Percentiles rank a stretch among this genome's conserved stretches.
Evolutionary conservation across 2,888 invertebrate genomes (phyloP).

Genomic region (Callimorpha dominula): DNA sequence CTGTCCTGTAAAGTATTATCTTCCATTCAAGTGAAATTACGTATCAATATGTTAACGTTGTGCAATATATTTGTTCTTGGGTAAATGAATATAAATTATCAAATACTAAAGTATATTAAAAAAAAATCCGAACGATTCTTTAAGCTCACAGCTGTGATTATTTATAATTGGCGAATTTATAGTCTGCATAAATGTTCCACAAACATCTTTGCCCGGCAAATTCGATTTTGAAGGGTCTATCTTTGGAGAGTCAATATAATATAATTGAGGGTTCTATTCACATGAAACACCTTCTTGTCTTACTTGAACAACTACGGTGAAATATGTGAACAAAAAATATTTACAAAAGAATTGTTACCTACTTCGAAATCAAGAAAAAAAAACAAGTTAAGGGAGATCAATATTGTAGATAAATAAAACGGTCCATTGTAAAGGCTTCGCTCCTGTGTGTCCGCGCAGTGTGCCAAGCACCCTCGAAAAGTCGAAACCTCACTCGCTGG

Average conservation of each 20-base stretch:
- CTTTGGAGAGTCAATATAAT: slow-evolving; percentile 61
- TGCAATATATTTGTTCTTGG: too few relatives aligned
- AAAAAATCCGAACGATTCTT: neutral
- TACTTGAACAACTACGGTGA: slow-evolving; percentile 69
- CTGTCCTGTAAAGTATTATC: too few relatives aligned
- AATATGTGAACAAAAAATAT: slow-evolving; percentile 80
- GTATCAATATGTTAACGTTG: too few relatives aligned
- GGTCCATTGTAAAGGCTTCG: slow-evolving; percentile 71
- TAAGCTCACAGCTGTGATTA: slow-evolving; percentile 27
- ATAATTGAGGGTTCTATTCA: slow-evolving; percentile 75
- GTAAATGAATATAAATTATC: neutral
- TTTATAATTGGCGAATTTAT: slow-evolving; percentile 53
- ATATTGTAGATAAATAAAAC: slow-evolving; percentile 79
- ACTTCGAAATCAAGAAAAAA: slow-evolving; percentile 67
- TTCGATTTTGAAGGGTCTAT: slow-evolving; percentile 42
- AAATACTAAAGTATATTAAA: neutral
- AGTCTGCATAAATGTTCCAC: slow-evolving; percentile 55
- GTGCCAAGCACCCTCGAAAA: slow-evolving; percentile 24
- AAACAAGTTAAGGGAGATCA: slow-evolving; percentile 73
- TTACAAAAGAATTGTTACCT: slow-evolving; percentile 76
- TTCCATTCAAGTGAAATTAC: too few relatives aligned
- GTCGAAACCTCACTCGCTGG: slow-evolving; percentile 11
- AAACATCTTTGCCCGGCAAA: slow-evolving; percentile 50
- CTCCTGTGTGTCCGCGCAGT: slow-evolving; percentile 49
- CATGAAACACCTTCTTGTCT: slow-evolving; percentile 69